Evolutionary conservation across 2,797 vertebrate species (phyloP).

Genomic region (Pelochelys cantorii): DNA sequence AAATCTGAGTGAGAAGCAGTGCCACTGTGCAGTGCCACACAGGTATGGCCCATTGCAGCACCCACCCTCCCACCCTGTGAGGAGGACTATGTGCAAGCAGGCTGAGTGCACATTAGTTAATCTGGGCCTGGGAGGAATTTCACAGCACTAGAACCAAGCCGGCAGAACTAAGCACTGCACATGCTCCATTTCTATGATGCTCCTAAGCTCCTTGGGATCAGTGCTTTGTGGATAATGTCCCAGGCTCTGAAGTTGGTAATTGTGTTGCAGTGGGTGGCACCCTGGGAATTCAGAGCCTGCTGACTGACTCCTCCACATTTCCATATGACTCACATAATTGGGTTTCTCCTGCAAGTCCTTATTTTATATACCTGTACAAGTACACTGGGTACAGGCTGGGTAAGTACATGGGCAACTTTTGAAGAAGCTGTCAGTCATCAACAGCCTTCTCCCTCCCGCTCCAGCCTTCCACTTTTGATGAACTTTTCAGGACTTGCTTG

Average conservation of each 20-base stretch:
- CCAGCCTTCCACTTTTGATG: neutral
- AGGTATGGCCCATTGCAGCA: too few species aligned
- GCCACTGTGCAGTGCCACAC: too few species aligned
- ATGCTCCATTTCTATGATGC: too few species aligned
- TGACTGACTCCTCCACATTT: neutral
- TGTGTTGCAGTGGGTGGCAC: accelerated
- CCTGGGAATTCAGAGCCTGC: accelerated
- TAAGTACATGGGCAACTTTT: neutral
- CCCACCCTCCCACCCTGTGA: too few species aligned
- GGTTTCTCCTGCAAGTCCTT: neutral
- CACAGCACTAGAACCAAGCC: too few species aligned
- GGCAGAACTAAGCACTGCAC: neutral
- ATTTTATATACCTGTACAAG: neutral
- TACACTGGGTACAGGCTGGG: neutral
- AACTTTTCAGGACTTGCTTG: neutral
- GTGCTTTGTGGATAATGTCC: neutral
- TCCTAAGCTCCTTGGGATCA: too few species aligned
- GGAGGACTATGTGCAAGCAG: too few species aligned
- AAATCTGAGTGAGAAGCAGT: too few species aligned
- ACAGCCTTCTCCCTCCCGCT: neutral
- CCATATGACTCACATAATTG: neutral
- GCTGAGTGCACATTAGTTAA: too few species aligned
- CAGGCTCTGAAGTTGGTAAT: neutral
- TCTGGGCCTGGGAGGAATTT: too few species aligned
- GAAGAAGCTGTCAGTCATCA: neutral